Evolutionary conservation across 2,797 vertebrate genomes (phyloP), one percentile per base, ranked within the genome.

Genomic region (Menidia menidia): DNA sequence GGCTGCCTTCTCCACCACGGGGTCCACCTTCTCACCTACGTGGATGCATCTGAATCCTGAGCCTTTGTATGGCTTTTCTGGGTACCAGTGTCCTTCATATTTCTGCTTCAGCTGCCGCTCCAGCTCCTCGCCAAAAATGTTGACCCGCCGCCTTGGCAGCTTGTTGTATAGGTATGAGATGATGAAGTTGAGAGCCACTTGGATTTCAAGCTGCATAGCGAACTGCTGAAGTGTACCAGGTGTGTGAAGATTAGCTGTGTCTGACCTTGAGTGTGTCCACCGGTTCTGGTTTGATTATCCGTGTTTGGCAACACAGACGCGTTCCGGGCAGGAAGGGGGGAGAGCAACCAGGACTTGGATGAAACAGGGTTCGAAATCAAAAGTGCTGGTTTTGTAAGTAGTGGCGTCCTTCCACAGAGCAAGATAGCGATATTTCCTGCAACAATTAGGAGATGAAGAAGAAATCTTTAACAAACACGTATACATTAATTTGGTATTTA

Each of bases 131-230:
- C 97, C 98, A 62, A 99, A 98, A 90, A 98, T 98, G 94, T 98
- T 98, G 93, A 98, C 97, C 64, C 97, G 95, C 89, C 97, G 94
- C 84, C 98, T 93, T 52, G 98, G 97, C 94, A 98, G 95, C 93
- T 98, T 98, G 95, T 99, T 99, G 88, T 99, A 99, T 92, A 99
- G 93, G 94, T 98, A 99, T 0, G 98, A 99, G 94, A 99, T 98
- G 89, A 99, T 98, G 94, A 98, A 99, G 94, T 99, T 99, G 93
- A 99, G 96, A 93, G 98, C 98, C 94, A 99, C 97, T 96, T 98
- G 97, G 95, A 99, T 99, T 96, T 99, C 98, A 95, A 99, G 97
- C 97, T 98, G 97, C 98, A 99, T 99, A 96, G 96, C 96, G 95
- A 73, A 85, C 88, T 88, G 95, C 95, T 94, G 90, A 88, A 83